Evolutionary conservation across 1,140 invertebrate species (phyloP), one percentile per base, ranked within the genome.

Genomic region (Drosophila tropicalis): DNA sequence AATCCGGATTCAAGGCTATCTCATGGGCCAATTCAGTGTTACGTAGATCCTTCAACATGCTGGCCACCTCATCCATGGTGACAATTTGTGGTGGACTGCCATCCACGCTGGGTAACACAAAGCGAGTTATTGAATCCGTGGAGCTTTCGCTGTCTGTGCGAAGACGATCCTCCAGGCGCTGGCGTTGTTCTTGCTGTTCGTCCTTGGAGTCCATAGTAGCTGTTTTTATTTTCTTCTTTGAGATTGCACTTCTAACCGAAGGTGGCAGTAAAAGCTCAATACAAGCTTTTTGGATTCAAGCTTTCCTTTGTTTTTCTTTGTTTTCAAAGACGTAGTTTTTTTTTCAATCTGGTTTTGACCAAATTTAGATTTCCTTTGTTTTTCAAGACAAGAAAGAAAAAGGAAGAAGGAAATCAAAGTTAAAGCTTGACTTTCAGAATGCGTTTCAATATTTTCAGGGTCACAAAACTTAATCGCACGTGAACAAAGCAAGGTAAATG

Each of bases 1-100:
- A 99, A 84, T 98, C 96, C 71, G 96, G 95, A 92, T 99, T 96
- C 29, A 99, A 95, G 6, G 97, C 97, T 76, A 99, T 99, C 93
- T 99, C 98, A 93, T 99, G 98, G 6, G 97, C 97, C 10, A 99
- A 92, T 19, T 95, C 95, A 97, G 99, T 98, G 85, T 99, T 98
- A 76, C 96, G 95, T 92, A 99, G 96, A 25, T 96, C 96, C 92
- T 97, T 96, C 0, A 97, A 95, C 55, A 97, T 97, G 89, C 96
- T 95, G 93, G 98, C 96, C 22, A 99, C 96, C 91, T 99, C 96
- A 78, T 98, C 97, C 29, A 98, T 92, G 12, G 96, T 96, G 5
- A 98, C 95, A 92, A 98, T 98, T 92, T 96, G 96, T 54, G 97
- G 97, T 4, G 97, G 97, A 19, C 96, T 96, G 4, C 95, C 95